Base-by-base conservation (phyloP, 2,797 vertebrate species). In the Urophycis tenuis region DNA sequence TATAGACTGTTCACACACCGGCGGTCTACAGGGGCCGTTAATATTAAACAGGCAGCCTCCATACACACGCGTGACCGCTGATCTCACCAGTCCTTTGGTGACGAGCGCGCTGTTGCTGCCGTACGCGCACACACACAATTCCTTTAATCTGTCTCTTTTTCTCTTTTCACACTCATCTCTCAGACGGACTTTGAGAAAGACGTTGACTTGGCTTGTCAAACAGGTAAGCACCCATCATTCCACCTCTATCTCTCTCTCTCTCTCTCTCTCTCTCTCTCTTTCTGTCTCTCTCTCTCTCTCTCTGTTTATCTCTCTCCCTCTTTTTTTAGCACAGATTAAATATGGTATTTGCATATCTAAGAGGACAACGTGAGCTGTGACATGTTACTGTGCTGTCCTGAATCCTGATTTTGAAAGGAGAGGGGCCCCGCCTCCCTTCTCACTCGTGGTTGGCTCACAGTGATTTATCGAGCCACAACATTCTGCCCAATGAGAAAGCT, bases 161-260 rank as follows among this genome's bases (percentile, higher is more conserved):
- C 30, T 71, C 15, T 12, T 67, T n/a, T 60, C 53, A 60, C n/a
- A n/a, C 53, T 25, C 53, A n/a, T 71, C 71, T 72, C 36, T 39
- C 34, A 73, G 72, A 73, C 72, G 72, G 72, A 73, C 72, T 73
- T 73, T 30, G 72, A 73, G 72, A 73, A 73, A 39, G 72, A 73
- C 12, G 35, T 73, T 17, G 72, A 73, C 72, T 25, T 73, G 72
- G 72, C 72, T 3, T 73, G 72, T 73, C 72, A 73, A 29, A 73
- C 72, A 73, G 72, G 72, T 73, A 73, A 73, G 71, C 3, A 9
- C 19, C 60, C 29, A 25, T 25, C 22, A 3, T 73, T 39, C 72
- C 35, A 39, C 15, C 29, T 49, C 73, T 74, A n/a, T 74, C 36
- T 34, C 33, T 34, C 33, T 34, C 33, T 34, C 33, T 34, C 33